A percentile compares a stretch with the other conserved stretches of the same genome.
Evolutionary conservation across 1,140 invertebrate genomes (phyloP).

Genomic region (Chelonus insularis): DNA sequence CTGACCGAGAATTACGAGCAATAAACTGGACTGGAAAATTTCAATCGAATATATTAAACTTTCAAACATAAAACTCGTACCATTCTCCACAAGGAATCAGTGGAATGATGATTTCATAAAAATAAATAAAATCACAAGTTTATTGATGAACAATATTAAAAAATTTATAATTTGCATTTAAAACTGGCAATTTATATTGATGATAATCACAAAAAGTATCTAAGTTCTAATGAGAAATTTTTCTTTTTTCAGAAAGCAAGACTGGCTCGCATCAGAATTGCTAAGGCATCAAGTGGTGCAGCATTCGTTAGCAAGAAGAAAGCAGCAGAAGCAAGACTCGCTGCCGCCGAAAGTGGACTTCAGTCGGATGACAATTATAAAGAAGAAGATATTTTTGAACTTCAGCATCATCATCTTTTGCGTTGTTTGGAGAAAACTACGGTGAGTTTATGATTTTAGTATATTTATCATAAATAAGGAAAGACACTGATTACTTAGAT

Average conservation of each 20-base stretch:
- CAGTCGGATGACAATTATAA: conserved; percentile 85
- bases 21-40: conserved; percentile 20
- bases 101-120: too few relatives aligned
- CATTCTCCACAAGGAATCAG: too few relatives aligned
- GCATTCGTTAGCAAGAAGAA: conserved; percentile 99
- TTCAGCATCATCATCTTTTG: conserved; percentile 98
- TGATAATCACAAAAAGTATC: too few relatives aligned
- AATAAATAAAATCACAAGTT: too few relatives aligned
- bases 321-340: conserved; percentile 92
- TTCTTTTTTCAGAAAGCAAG: conserved; percentile 90
- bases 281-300: conserved; percentile 98
- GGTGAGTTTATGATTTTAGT: conserved; percentile 66
- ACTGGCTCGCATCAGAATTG: conserved; percentile 94
- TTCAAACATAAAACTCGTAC: neutral
- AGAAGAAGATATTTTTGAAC: conserved; percentile 97
- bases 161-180: too few relatives aligned
- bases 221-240: conserved; percentile 16
- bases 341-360: conserved; percentile 87
- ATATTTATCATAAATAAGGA: too few relatives aligned
- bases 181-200: too few relatives aligned
- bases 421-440: conserved; percentile 98
- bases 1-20: conserved; percentile 15
- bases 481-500: too few relatives aligned
- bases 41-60: neutral
- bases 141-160: too few relatives aligned